Conservation (phyloP, 2,888 invertebrate genomes). For the Poecilobothrus nobilitatus region DNA sequence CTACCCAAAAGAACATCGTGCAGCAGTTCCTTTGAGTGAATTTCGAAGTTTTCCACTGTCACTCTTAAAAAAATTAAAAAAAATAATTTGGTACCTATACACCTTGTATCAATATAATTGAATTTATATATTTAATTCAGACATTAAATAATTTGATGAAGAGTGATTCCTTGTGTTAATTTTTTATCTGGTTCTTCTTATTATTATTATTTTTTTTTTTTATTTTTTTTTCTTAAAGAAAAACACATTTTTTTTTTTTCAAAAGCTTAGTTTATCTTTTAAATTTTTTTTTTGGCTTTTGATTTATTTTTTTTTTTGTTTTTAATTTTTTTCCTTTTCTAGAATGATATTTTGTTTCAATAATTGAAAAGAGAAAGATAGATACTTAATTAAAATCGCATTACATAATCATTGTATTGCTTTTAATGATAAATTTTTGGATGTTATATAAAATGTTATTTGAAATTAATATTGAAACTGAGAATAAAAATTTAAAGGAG, state of each 20-base stretch:
- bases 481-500: too few species aligned
- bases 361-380: not conserved
- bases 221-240: not conserved
- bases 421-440: not conserved
- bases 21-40: too few species aligned
- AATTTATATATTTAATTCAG: too few species aligned
- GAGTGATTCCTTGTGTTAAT: constrained; percentile 6
- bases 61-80: too few species aligned
- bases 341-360: too few species aligned
- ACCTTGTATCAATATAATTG: too few species aligned
- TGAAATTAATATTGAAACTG: too few species aligned
- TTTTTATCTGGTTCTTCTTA: not conserved
- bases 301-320: not conserved
- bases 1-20: too few species aligned
- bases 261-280: not conserved
- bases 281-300: not conserved
- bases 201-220: not conserved
- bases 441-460: too few species aligned
- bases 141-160: not conserved
- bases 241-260: not conserved
- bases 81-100: too few species aligned
- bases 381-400: constrained; percentile 2
- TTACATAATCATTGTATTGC: constrained; percentile 3
- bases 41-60: too few species aligned
- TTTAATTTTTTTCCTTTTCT: not conserved